Base-by-base conservation (phyloP, 2,888 invertebrate species). In the Aphodius granarius region DNA sequence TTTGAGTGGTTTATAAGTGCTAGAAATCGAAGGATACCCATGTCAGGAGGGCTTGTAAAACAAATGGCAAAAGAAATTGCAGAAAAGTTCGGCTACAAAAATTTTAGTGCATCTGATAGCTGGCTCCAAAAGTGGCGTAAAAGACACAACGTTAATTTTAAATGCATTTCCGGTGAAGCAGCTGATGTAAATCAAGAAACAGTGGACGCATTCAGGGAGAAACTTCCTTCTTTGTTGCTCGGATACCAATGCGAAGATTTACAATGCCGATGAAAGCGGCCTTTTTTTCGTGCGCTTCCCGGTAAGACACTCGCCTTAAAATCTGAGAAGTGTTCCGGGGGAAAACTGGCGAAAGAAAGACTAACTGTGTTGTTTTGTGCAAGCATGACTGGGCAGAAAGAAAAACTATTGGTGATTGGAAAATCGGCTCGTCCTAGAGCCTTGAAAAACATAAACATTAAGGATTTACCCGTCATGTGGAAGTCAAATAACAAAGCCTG, bases 251-350 rank as follows among this genome's bases (percentile, higher is more conserved):
- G 76, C 23, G 75, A 78, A 66, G 79, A 81, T 73, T 5, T 80
- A 77, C 72, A 78, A 79, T 66, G 78, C 79, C 23, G 82, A 83
- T 78, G 83, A 83, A 79, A 82, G 79, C 66, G 81, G 79, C 3
- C 74, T 83, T 83, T 82, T 78, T 83, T 82, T 74, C 76, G 80
- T 71, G 79, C 79, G 23, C 76, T 83, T 72, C 82, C 82, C 19
- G 75, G 81, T 66, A 83, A 84, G 81, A 74, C 74, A 18, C 68
- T 82, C 62, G 76, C 79, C 13, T 77, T 82, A 5, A 83, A 81
- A 80, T 75, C 71, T 66, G 81, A 82, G 71, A 80, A 80, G 76
- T 84, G 81, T 74, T 17, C 71, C 16, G 82, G 81, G 70, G 83
- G 82, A n/a, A 83, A 83, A 77, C 22, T 80, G 19, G 77, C 78